Conservation (phyloP, 1,140 invertebrate genomes). For the Brachionus angularis region DNA sequence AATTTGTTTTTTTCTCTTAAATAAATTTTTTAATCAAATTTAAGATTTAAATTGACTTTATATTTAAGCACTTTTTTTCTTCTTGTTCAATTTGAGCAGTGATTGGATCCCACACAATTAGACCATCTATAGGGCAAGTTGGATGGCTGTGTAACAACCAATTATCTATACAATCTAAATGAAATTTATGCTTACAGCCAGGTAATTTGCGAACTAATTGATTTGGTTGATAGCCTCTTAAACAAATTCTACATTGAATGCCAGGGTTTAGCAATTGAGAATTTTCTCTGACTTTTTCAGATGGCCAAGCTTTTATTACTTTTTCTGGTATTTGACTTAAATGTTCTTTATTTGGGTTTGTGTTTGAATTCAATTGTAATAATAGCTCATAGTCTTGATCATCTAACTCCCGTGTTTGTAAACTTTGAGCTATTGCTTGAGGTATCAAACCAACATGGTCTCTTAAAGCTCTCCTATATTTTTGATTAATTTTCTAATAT, state of each 20-base stretch:
- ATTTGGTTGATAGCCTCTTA: slow-evolving; percentile 50
- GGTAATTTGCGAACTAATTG: slow-evolving; percentile 54
- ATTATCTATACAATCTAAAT: slow-evolving; percentile 41
- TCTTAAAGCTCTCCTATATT: slow-evolving; percentile 51
- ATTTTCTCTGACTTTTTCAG: slow-evolving; percentile 50
- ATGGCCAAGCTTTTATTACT: slow-evolving; percentile 50
- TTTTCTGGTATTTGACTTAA: slow-evolving; percentile 50
- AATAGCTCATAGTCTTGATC: slow-evolving; percentile 56
- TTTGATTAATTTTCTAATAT: slow-evolving; percentile 53
- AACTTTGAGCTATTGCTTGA: slow-evolving; percentile 50
- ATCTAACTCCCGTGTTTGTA: slow-evolving; percentile 53
- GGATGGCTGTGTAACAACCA: slow-evolving; percentile 56
- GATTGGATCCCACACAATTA: slow-evolving; percentile 39
- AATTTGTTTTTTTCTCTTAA: background rate
- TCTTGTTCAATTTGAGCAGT: slow-evolving; percentile 34
- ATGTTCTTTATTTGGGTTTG: background rate
- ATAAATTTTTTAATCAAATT: background rate
- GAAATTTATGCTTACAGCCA: slow-evolving; percentile 54
- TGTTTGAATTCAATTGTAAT: slow-evolving; percentile 49
- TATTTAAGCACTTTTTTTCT: slow-evolving; percentile 12
- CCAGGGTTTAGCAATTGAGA: slow-evolving; percentile 51
- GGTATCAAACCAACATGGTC: slow-evolving; percentile 50
- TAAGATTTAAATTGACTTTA: background rate
- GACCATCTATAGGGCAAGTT: slow-evolving; percentile 56
- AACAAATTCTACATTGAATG: slow-evolving; percentile 54